These are phyloP conservation scores for Tylochromis polylepis DNA, from an alignment of 2,113 vertebrate species.

Conservation along the genomic window DNA sequence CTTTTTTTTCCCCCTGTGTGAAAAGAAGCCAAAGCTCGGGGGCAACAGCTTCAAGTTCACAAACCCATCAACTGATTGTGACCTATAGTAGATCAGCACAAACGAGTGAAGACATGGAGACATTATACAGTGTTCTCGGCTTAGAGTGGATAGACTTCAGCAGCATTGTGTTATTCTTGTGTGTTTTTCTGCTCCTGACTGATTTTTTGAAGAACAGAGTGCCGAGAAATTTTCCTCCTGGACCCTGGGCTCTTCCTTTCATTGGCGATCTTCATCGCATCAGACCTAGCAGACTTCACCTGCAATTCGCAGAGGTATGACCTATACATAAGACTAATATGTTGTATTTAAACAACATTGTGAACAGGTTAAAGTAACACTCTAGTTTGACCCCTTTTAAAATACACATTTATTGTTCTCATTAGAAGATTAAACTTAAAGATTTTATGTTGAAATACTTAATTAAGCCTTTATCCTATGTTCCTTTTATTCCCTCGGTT, in stretches of 20 bases:
- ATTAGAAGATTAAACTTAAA: background rate
- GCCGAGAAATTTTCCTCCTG: slow-evolving; percentile 69
- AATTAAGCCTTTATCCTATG: no score
- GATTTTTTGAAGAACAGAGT: slow-evolving; percentile 57
- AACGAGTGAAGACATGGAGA: background rate
- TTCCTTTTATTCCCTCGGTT: no score
- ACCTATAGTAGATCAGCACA: background rate
- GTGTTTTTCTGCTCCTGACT: slow-evolving; percentile 59
- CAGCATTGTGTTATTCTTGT: slow-evolving; percentile 49
- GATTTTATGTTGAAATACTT: background rate
- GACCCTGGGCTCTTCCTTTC: slow-evolving; percentile 27
- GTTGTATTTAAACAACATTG: background rate
- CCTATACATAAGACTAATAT: background rate
- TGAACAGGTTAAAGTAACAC: background rate
- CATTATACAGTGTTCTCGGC: background rate
- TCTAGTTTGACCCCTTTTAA: background rate
- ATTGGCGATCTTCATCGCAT: background rate
- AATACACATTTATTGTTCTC: background rate
- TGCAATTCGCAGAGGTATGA: background rate
- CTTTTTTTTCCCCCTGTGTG: background rate
- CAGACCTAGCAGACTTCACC: background rate
- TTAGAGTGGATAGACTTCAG: slow-evolving; percentile 30
- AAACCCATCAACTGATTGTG: background rate
- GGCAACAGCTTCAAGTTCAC: background rate
- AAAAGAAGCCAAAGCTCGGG: background rate